phyloP scores from a whole-genome alignment of 1,140 invertebrate genomes.

The Aphidius gifuensis region DNA sequence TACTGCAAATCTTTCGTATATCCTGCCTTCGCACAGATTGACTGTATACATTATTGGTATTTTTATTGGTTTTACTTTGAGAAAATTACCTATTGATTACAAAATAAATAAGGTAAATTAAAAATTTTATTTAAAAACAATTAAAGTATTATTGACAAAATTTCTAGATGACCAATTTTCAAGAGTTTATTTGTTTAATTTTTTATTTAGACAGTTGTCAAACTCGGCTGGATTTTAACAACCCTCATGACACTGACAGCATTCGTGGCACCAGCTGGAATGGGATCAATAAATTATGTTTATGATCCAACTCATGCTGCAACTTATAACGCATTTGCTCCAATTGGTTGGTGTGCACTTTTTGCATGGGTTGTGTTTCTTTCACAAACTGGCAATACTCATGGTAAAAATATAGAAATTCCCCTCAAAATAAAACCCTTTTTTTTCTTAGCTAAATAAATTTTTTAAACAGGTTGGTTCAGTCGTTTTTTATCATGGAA shows the following conservation, averaged over 20 bases:
- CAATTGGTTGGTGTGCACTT: conserved; percentile 67
- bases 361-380: conserved; percentile 67
- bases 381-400: conserved; percentile 60
- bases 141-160: too few relatives aligned
- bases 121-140: neutral
- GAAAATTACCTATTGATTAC: conserved; percentile 50
- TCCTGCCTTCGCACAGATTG: conserved; percentile 65
- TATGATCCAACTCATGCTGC: conserved; percentile 67
- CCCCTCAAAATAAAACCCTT: neutral
- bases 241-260: conserved; percentile 55
- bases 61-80: conserved; percentile 60
- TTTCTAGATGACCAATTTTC: conserved; percentile 1
- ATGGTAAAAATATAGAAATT: conserved; percentile 46
- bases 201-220: conserved; percentile 51
- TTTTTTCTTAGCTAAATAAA: neutral
- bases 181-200: neutral
- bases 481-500: conserved; percentile 58
- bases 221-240: conserved; percentile 59
- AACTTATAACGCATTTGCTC: conserved; percentile 68
- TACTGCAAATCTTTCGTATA: conserved; percentile 67
- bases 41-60: conserved; percentile 71
- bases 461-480: conserved; percentile 48
- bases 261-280: conserved; percentile 62
- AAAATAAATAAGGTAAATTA: conserved; percentile 48
- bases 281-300: conserved; percentile 65